Evolutionary conservation across 2,888 invertebrate species (phyloP).

Genomic region (Agriotes lineatus): DNA sequence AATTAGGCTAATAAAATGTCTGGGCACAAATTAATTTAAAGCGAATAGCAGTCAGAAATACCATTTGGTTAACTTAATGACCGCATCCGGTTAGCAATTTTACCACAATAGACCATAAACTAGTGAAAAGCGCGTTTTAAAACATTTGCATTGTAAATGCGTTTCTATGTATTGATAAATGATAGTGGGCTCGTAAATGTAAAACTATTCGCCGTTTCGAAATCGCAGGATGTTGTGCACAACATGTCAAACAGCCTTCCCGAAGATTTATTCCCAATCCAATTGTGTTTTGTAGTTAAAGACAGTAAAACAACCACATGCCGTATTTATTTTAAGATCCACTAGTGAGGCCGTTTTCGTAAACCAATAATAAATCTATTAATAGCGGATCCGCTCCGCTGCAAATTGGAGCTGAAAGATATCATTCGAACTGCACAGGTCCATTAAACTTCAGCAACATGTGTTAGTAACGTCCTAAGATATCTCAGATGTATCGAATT

Average conservation of each 20-base stretch:
- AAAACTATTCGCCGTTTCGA: conserved; percentile 14
- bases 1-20: conserved; percentile 47
- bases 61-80: conserved; percentile 54
- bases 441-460: conserved; percentile 39
- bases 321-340: conserved; percentile 32
- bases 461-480: conserved; percentile 29
- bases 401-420: conserved; percentile 35
- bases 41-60: conserved; percentile 50
- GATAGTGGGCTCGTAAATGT: conserved; percentile 24
- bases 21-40: conserved; percentile 51
- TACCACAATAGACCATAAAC: conserved; percentile 34
- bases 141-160: conserved; percentile 34
- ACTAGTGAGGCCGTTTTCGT: conserved; percentile 23
- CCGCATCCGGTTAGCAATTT: conserved; percentile 51
- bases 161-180: conserved; percentile 28
- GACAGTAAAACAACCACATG: conserved; percentile 22
- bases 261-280: conserved; percentile 8
- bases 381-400: conserved; percentile 34
- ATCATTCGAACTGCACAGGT: conserved; percentile 23
- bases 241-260: not conserved
- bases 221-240: conserved; percentile 10
- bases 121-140: conserved; percentile 33
- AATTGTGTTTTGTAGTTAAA: conserved; percentile 25
- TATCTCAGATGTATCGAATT: conserved; percentile 38
- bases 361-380: conserved; percentile 40